Conservation (phyloP, 2,113 vertebrate genomes). For the Entosphenus tridentatus region DNA sequence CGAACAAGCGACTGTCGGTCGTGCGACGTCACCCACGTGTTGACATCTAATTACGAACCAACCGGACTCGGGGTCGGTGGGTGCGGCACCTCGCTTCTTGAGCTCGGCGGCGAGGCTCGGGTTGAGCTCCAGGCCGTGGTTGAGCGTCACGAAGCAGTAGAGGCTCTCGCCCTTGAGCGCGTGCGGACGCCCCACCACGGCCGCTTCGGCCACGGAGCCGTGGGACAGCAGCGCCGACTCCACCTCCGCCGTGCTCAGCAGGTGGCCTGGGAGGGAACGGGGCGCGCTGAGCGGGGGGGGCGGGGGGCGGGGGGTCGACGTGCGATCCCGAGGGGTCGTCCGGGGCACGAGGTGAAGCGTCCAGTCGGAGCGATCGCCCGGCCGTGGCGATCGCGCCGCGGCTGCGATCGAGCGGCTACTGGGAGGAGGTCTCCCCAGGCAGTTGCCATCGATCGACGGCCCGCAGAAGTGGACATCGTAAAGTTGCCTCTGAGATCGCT, state of each 20-base stretch:
- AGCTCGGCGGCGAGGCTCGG: constrained; percentile 37
- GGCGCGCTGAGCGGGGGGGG: no score
- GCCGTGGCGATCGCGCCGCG: no score
- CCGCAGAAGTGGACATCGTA: no score
- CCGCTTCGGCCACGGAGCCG: constrained; percentile 40
- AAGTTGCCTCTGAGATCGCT: no score
- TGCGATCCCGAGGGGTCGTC: no score
- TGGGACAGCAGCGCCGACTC: constrained; percentile 78
- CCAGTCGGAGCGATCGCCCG: no score
- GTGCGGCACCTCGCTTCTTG: constrained; percentile 42
- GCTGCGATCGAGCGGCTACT: no score
- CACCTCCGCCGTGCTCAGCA: constrained; percentile 76
- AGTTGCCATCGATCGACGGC: no score
- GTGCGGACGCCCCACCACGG: constrained; percentile 63
- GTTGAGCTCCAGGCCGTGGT: constrained; percentile 38
- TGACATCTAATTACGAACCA: not conserved
- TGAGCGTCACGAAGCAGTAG: constrained; percentile 80
- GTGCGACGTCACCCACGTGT: not conserved
- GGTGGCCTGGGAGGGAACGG: constrained; percentile 35
- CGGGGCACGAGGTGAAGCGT: no score
- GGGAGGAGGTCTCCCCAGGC: no score
- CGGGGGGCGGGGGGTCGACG: no score
- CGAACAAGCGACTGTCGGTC: no score
- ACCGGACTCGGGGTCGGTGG: not conserved
- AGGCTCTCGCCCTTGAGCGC: constrained; percentile 76